A percentile compares a stretch with the other conserved stretches of the same genome.
Conservation (phyloP, 2,113 vertebrate genomes). For the Accipiter virgatus region DNA sequence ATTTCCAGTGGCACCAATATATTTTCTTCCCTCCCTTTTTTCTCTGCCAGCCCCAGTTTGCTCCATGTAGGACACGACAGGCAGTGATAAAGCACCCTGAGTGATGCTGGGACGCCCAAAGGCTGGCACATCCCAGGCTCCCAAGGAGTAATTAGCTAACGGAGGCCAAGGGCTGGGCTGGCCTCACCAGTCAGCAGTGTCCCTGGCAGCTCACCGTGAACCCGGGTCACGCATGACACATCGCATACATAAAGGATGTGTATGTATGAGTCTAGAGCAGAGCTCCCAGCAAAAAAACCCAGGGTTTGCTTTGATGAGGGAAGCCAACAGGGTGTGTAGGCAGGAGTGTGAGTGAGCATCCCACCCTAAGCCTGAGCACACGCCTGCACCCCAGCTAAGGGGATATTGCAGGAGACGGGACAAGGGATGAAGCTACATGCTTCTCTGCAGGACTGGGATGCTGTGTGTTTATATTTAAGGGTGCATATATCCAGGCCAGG, state of each 20-base stretch:
- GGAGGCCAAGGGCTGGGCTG: not conserved
- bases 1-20: not conserved
- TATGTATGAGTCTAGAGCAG: not conserved
- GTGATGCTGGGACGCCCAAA: not conserved
- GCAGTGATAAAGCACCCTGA: not conserved
- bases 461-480: accelerated
- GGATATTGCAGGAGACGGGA: not conserved
- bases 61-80: not conserved
- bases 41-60: not conserved
- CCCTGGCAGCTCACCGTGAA: not conserved
- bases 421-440: not conserved
- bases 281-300: not conserved
- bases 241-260: not conserved
- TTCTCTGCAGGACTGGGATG: not conserved
- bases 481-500: accelerated
- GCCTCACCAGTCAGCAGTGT: not conserved
- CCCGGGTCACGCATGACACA: not conserved
- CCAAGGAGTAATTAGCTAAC: not conserved
- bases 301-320: not conserved
- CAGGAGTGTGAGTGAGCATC: not conserved
- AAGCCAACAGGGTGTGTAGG: not conserved
- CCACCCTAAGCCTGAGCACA: not conserved
- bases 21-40: not conserved
- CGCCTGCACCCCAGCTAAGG: accelerated
- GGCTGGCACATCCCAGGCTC: not conserved